Percentiles rank a stretch among this genome's conserved stretches.
phyloP scores from a whole-genome alignment of 2,113 vertebrate species.

The Phocoena phocoena region DNA sequence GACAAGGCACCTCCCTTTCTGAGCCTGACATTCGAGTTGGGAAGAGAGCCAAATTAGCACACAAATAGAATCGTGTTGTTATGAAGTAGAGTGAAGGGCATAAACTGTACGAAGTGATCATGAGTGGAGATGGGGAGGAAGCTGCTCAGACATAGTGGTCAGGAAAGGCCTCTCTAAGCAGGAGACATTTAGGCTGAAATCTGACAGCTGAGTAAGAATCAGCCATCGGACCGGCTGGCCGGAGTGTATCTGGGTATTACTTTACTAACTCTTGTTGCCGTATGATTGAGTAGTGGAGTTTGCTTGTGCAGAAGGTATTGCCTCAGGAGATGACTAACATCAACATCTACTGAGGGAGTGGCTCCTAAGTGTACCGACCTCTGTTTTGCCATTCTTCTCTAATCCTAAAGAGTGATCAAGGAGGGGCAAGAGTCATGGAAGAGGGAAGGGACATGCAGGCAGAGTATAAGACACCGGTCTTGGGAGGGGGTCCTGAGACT shows the following conservation, averaged over 20 bases:
- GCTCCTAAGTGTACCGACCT: background rate
- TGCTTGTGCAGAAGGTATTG: background rate
- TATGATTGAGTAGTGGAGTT: background rate
- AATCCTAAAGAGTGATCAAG: background rate
- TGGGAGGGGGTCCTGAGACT: background rate
- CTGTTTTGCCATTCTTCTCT: background rate
- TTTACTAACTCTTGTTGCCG: background rate
- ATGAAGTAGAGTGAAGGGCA: background rate
- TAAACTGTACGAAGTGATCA: background rate
- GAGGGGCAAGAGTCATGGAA: background rate
- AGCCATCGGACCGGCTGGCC: background rate
- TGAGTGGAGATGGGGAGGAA: background rate
- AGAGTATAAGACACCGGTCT: background rate
- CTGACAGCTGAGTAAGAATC: background rate
- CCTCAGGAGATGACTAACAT: background rate
- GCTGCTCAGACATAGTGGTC: background rate
- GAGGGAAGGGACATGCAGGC: background rate
- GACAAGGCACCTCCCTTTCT: background rate
- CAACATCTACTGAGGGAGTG: background rate
- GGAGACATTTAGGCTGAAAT: background rate
- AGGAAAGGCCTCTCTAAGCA: background rate
- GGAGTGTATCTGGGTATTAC: background rate
- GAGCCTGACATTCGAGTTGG: background rate
- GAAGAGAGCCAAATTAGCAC: background rate
- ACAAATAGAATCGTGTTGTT: background rate